Base-by-base conservation (phyloP, 1,140 invertebrate genomes). In the Muscidifurax raptorellus region DNA sequence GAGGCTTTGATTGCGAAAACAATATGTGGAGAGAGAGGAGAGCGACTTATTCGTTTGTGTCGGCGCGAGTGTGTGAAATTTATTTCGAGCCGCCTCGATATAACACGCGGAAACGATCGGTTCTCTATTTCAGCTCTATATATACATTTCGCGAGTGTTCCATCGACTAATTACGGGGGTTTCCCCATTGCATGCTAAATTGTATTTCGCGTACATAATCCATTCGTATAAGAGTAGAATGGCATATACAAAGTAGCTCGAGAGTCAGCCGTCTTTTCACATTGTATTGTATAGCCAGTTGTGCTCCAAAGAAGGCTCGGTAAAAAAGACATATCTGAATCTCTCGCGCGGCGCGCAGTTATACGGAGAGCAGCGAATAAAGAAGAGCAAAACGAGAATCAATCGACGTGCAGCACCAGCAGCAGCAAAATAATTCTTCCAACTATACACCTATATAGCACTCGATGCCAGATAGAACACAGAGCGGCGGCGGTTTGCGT, bases 401-500 rank as follows among this genome's bases (percentile, higher is more conserved):
- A 67, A 67, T 67, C 7, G 44, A 47, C 44, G 13, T 47, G 15
- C 44, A 15, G 36, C 36, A 40, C 9, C 36, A 40, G 32, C 32
- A 36, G 32, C 32, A 0, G 52, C 15, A 59, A 59, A 59, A 59
- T 59, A 59, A 59, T 59, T 59, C 52, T n/a, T 59, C 5, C 52
- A 18, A 22, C 18, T 18, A 7, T n/a, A 7, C 15, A 22, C 18
- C 52, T 59, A 7, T 59, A 7, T 59, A 7, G 15, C 22, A n/a
- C 52, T 7, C 52, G 52, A 59, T 59, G 52, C 52, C 18, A 59
- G 52, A 59, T 59, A 59, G 28, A 69, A 18, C 25, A 30, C 7
- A 69, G 25, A 15, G 78, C 71, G 80, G 83, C 64, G 67, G 86
- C 83, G 83, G 85, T 86, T 74, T 28, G 74, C 18, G 72, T n/a